A percentile compares a stretch with the other conserved stretches of the same genome.
phyloP scores from a whole-genome alignment of 1,140 invertebrate species.

The Lutraria rhynchaena region DNA sequence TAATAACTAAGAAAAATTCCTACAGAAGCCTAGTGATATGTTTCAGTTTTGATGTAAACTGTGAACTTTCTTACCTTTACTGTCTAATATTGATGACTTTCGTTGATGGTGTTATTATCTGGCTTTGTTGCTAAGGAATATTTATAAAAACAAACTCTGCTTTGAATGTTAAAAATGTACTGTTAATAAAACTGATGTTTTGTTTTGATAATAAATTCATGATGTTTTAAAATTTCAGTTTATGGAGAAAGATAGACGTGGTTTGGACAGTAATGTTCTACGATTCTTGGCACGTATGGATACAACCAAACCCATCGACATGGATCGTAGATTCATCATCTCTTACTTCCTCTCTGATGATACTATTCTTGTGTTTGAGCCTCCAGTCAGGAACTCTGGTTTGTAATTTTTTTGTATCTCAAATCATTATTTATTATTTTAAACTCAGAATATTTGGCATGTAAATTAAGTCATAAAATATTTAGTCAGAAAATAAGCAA shows the following conservation, averaged over 20 bases:
- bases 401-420: conserved; percentile 11
- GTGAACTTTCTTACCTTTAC: too few species aligned
- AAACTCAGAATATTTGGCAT: background rate
- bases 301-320: conserved; percentile 87
- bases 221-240: too few species aligned
- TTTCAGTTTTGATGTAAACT: too few species aligned
- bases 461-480: background rate
- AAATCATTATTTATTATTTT: background rate
- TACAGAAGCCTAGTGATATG: too few species aligned
- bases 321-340: conserved; percentile 89
- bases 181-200: too few species aligned
- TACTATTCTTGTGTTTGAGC: conserved; percentile 91
- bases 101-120: too few species aligned
- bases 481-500: background rate
- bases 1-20: too few species aligned
- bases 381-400: conserved; percentile 89
- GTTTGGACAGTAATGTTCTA: conserved; percentile 89
- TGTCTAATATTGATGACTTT: too few species aligned
- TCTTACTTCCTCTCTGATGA: conserved; percentile 92
- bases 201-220: too few species aligned
- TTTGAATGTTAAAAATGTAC: too few species aligned
- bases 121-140: too few species aligned
- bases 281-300: conserved; percentile 90
- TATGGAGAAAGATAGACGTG: conserved; percentile 84
- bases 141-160: too few species aligned